Conservation (phyloP, 2,888 invertebrate species). For the Diplazon laetatorius region DNA sequence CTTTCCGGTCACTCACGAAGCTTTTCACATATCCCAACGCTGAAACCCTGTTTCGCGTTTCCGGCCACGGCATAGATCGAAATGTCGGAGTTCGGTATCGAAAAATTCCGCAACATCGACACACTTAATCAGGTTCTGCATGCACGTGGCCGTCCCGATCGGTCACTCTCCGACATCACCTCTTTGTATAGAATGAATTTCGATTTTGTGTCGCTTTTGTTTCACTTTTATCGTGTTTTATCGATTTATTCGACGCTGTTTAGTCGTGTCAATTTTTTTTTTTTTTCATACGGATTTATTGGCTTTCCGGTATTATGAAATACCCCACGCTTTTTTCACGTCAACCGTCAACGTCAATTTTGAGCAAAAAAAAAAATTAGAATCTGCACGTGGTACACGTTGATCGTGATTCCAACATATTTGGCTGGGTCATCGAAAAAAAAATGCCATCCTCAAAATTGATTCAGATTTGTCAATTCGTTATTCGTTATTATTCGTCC, state of each 20-base stretch:
- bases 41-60: slow-evolving; percentile 1
- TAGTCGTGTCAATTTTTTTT: neutral
- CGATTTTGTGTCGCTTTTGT: slow-evolving; percentile 18
- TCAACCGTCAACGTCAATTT: slow-evolving; percentile 8
- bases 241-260: slow-evolving; percentile 39
- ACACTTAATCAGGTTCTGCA: slow-evolving; percentile 40
- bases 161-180: slow-evolving; percentile 14
- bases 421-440: neutral
- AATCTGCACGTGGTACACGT: neutral
- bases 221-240: slow-evolving; percentile 38
- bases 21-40: slow-evolving; percentile 4
- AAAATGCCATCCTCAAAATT: neutral
- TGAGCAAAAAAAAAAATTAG: neutral
- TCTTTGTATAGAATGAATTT: slow-evolving; percentile 30
- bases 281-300: slow-evolving; percentile 25
- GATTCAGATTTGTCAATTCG: neutral
- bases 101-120: slow-evolving; percentile 38
- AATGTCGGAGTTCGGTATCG: neutral
- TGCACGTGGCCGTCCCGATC: slow-evolving; percentile 13
- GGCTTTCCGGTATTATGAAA: slow-evolving; percentile 5
- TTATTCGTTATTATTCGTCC: neutral
- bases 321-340: neutral
- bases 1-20: slow-evolving; percentile 35
- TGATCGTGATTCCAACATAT: neutral
- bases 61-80: neutral